These are phyloP conservation scores for Sebastes diploproa DNA, from an alignment of 2,797 vertebrate genomes.

Conservation along the genomic window DNA sequence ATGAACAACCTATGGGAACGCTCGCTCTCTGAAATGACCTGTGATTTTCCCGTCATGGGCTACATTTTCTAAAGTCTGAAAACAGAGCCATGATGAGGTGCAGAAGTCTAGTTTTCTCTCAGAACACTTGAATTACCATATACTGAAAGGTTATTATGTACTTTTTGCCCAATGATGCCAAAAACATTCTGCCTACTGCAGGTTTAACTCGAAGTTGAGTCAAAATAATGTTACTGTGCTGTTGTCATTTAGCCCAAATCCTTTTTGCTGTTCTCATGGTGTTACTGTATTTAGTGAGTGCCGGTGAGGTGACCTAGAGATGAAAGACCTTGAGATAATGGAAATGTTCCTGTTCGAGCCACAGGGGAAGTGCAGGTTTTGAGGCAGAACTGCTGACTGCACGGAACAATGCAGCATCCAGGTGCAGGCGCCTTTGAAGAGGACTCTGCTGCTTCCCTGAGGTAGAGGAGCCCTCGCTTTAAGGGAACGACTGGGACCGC, in stretches of 20 bases:
- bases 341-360: slow-evolving; percentile 54
- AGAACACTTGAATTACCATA: no score
- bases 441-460: slow-evolving; percentile 17
- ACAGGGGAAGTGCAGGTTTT: slow-evolving; percentile 51
- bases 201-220: no score
- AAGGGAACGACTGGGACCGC: background rate
- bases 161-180: no score
- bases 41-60: no score
- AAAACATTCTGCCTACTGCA: no score
- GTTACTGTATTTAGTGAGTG: background rate
- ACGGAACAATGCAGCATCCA: slow-evolving; percentile 44
- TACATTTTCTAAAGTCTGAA: no score
- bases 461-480: slow-evolving; percentile 11
- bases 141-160: no score
- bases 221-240: no score
- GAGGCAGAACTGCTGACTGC: slow-evolving; percentile 61
- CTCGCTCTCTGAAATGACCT: no score
- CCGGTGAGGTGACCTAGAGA: slow-evolving; percentile 18
- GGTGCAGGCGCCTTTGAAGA: slow-evolving; percentile 50
- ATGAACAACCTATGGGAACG: no score
- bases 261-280: background rate
- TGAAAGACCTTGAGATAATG: slow-evolving; percentile 69
- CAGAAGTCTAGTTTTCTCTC: no score
- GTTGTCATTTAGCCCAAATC: background rate
- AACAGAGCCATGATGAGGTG: no score